phyloP scores from a whole-genome alignment of 2,888 invertebrate genomes.

The Unio pictorum region DNA sequence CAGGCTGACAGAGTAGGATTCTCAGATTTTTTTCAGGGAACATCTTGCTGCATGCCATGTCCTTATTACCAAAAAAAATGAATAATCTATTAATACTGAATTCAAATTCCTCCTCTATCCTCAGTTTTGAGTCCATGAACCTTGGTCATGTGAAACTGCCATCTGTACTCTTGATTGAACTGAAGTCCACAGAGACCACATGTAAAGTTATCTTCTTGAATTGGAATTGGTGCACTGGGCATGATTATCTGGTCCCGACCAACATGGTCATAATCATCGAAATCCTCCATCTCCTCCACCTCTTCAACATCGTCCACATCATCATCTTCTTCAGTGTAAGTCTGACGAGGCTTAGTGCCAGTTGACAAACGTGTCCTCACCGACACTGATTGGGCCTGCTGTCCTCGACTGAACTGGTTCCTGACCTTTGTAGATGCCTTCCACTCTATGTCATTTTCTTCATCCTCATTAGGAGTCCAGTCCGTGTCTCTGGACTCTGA shows the following conservation, averaged over 20 bases:
- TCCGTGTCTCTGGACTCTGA: not conserved
- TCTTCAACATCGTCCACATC: constrained; percentile 22
- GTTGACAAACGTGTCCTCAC: constrained; percentile 16
- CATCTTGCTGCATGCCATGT: no score
- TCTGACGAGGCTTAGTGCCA: constrained; percentile 18
- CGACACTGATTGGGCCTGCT: not conserved
- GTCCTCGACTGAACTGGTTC: not conserved
- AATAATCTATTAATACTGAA: no score
- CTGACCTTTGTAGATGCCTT: not conserved
- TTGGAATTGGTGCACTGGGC: not conserved
- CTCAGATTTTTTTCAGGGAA: no score
- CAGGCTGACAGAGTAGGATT: no score
- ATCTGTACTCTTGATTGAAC: constrained; percentile 32
- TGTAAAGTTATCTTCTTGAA: constrained; percentile 9
- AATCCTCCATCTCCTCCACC: constrained; percentile 5
- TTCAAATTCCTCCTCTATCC: no score
- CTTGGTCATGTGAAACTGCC: constrained; percentile 36
- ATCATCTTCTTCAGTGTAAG: constrained; percentile 27
- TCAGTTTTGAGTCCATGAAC: constrained; percentile 16
- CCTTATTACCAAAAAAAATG: no score
- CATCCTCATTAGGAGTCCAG: constrained; percentile 4
- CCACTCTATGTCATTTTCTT: not conserved
- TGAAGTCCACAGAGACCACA: constrained; percentile 34
- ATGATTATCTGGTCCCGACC: not conserved
- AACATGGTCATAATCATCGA: not conserved